Evolutionary conservation across 2,888 invertebrate genomes (phyloP).

Genomic region (Cancer borealis): DNA sequence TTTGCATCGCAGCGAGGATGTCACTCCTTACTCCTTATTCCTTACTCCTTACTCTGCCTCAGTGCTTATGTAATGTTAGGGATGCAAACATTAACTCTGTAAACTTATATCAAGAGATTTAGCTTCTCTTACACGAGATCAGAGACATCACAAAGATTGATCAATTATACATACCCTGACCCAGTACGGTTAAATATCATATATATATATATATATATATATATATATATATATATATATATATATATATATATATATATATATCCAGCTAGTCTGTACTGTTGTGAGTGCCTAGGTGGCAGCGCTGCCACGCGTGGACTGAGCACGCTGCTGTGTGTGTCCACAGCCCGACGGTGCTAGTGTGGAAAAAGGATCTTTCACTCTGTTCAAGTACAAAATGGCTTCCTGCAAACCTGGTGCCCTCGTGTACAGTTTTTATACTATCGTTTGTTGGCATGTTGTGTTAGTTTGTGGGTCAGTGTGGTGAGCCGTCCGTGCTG

Average conservation of each 20-base stretch:
- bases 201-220: constrained; percentile 42
- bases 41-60: constrained; percentile 51
- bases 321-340: constrained; percentile 10
- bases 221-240: constrained; percentile 51
- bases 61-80: constrained; percentile 56
- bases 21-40: background rate
- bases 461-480: constrained; percentile 28
- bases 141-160: constrained; percentile 50
- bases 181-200: constrained; percentile 43
- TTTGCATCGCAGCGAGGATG: constrained; percentile 51
- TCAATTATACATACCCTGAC: constrained; percentile 46
- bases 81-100: constrained; percentile 9
- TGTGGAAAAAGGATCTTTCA: constrained; percentile 71
- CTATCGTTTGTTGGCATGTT: constrained; percentile 26
- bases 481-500: background rate
- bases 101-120: constrained; percentile 26
- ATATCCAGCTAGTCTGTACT: constrained; percentile 54
- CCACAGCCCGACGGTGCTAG: constrained; percentile 65
- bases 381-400: constrained; percentile 72
- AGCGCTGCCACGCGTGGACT: constrained; percentile 59
- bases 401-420: constrained; percentile 74
- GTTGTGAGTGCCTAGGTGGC: constrained; percentile 61
- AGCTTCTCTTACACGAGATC: constrained; percentile 45
- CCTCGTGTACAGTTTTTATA: constrained; percentile 59
- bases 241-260: constrained; percentile 41